Evolutionary conservation across 2,797 vertebrate species (phyloP).

Genomic region (Prionace glauca): DNA sequence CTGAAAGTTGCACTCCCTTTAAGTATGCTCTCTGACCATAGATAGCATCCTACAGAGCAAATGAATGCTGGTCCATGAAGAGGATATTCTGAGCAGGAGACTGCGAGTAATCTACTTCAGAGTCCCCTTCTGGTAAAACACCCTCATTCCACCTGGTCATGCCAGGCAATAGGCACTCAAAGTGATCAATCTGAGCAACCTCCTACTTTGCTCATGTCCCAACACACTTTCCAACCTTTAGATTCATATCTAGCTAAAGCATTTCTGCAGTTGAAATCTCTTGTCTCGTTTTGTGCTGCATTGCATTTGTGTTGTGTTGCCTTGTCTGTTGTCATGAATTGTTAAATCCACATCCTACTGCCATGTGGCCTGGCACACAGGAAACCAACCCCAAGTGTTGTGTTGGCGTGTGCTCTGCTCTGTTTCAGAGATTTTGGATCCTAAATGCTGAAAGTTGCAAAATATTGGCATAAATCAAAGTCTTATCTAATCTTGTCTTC

Average conservation of each 20-base stretch:
- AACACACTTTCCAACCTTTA: not conserved
- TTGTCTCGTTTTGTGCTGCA: not conserved
- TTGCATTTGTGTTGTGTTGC: not conserved
- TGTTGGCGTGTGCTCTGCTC: not conserved
- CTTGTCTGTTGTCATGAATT: not conserved
- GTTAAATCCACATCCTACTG: not conserved
- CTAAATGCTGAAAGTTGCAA: not conserved
- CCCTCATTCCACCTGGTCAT: not conserved
- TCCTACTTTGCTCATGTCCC: not conserved
- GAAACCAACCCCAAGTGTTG: constrained; percentile 10
- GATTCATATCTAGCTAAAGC: not conserved
- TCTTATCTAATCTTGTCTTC: not conserved
- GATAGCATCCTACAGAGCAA: too few relatives aligned
- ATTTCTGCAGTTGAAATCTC: not conserved
- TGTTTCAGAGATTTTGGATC: not conserved
- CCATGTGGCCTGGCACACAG: not conserved
- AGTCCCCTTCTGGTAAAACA: not conserved
- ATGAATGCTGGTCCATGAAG: not conserved
- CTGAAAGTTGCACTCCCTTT: not conserved
- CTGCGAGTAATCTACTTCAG: not conserved
- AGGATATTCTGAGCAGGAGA: not conserved
- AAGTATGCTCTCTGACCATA: not conserved
- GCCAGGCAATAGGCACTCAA: not conserved
- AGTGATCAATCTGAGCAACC: not conserved
- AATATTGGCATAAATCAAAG: not conserved